Conservation (phyloP, 37 sponge, comb jelly and placozoan genomes). For the Spongilla lacustris region DNA sequence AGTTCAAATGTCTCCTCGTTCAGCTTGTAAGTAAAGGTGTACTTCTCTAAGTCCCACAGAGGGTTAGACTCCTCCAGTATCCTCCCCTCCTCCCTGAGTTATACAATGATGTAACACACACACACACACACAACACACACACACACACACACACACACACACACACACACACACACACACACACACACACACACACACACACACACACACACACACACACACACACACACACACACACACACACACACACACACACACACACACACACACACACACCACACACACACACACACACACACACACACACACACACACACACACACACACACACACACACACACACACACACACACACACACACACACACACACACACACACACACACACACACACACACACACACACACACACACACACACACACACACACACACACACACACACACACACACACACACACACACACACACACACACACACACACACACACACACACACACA, state of each 20-base stretch:
- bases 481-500: no score
- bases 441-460: no score
- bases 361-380: constrained; percentile 62
- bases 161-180: background rate
- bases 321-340: constrained; percentile 57
- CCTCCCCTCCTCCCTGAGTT: constrained; percentile 48
- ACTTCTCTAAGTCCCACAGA: constrained; percentile 77
- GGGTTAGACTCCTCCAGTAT: constrained; percentile 23
- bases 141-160: background rate
- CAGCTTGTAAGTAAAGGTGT: constrained; percentile 74
- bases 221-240: constrained; percentile 22
- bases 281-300: constrained; percentile 61
- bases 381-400: constrained; percentile 57
- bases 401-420: constrained; percentile 26
- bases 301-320: constrained; percentile 54
- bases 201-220: constrained; percentile 25
- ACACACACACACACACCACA: constrained; percentile 57
- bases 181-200: constrained; percentile 1
- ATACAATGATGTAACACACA: background rate
- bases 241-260: constrained; percentile 41
- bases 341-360: constrained; percentile 58
- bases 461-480: no score
- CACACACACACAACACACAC: background rate
- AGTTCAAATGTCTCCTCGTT: constrained; percentile 71
- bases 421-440: no score